Conservation (phyloP, 1,140 invertebrate genomes). For the Drosophila chauvacae region DNA sequence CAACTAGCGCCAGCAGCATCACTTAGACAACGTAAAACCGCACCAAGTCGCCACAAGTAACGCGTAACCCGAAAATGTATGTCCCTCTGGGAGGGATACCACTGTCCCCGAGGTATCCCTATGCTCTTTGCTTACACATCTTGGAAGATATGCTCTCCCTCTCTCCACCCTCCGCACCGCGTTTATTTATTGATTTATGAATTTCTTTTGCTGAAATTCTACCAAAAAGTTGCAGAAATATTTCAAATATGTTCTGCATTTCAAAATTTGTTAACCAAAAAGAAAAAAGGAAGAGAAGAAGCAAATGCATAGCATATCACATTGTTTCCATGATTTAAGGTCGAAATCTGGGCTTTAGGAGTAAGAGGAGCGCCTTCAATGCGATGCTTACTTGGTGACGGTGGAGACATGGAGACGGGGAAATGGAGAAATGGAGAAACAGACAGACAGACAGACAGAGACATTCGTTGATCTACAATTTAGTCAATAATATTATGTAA, state of each 20-base stretch:
- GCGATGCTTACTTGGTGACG: slow-evolving; percentile 7
- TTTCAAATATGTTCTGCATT: slow-evolving; percentile 1
- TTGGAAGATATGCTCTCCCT: neutral
- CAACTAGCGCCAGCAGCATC: slow-evolving; percentile 53
- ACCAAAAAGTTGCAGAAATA: neutral
- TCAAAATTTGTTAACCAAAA: neutral
- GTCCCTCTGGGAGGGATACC: too few relatives aligned
- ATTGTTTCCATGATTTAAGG: neutral
- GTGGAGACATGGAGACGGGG: slow-evolving; percentile 2
- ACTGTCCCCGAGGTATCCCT: neutral
- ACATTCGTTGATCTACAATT: slow-evolving; percentile 80
- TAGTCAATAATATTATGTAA: slow-evolving; percentile 76
- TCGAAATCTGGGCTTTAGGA: neutral
- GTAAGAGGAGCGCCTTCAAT: neutral
- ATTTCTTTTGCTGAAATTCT: neutral
- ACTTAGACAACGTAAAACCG: slow-evolving; percentile 5
- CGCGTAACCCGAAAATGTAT: neutral
- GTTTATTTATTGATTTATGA: neutral
- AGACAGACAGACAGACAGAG: slow-evolving; percentile 13
- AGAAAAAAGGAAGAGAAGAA: neutral
- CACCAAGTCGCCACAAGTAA: slow-evolving; percentile 8
- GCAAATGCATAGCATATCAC: slow-evolving; percentile 4
- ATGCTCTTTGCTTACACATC: neutral
- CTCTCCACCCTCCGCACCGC: neutral
- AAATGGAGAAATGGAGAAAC: slow-evolving; percentile 49